These are phyloP conservation scores for Suncus etruscus DNA, from an alignment of 2,113 vertebrate genomes.

Conservation along the genomic window DNA sequence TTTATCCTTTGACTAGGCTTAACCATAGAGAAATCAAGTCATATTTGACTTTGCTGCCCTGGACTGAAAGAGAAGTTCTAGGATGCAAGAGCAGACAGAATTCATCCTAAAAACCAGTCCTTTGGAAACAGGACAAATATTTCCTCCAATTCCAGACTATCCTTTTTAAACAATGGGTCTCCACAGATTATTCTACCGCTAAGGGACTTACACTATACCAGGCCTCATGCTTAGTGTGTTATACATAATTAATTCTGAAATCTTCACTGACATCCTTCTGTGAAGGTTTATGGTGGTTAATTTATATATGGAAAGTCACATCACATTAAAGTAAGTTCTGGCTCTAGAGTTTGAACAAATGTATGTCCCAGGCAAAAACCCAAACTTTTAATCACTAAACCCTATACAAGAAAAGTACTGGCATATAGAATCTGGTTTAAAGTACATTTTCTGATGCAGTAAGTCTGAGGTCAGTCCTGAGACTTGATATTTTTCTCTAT, in stretches of 20 bases:
- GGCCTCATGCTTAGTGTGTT: not conserved
- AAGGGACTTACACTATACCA: not conserved
- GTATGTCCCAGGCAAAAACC: not conserved
- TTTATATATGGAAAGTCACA: not conserved
- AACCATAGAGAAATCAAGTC: not conserved
- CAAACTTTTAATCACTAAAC: not conserved
- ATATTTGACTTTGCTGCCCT: not conserved
- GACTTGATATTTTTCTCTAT: not conserved
- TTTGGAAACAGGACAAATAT: slow-evolving; percentile 19
- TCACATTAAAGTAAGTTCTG: not conserved
- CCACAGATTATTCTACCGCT: not conserved
- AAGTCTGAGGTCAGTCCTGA: not conserved
- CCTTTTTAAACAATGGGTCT: not conserved
- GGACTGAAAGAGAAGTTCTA: not conserved
- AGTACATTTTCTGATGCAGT: not conserved
- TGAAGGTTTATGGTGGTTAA: not conserved
- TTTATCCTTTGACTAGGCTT: not conserved
- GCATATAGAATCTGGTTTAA: not conserved
- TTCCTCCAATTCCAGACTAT: not conserved
- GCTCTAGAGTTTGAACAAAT: slow-evolving; percentile 25
- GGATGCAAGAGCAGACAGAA: not conserved
- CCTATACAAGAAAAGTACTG: not conserved
- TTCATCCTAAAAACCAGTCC: not conserved
- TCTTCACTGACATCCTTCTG: not conserved
- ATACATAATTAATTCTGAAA: not conserved